A percentile compares a stretch with the other conserved stretches of the same genome.
Conservation (phyloP, 2,113 vertebrate genomes). For the Corvus hawaiiensis region DNA sequence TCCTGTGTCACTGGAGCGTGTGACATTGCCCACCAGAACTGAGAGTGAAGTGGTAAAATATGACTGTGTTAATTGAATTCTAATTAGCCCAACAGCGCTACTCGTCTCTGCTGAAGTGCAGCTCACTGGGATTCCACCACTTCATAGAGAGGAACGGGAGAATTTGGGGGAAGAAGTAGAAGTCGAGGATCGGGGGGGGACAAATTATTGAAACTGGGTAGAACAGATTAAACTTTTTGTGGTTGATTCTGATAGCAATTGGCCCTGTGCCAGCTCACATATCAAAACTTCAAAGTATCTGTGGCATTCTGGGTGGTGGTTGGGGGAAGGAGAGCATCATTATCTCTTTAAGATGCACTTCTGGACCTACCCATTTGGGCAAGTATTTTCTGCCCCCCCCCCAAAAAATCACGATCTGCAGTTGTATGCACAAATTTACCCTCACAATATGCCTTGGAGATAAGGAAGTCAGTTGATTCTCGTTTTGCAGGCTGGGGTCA, state of each 20-base stretch:
- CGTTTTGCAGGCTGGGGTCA: neutral
- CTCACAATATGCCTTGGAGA: neutral
- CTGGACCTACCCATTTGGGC: neutral
- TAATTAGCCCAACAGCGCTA: neutral
- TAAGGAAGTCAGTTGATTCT: neutral
- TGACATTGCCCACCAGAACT: neutral
- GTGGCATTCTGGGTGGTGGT: neutral
- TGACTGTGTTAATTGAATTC: neutral
- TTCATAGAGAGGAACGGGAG: neutral
- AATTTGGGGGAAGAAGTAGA: neutral
- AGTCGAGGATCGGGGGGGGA: neutral
- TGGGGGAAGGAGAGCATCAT: neutral
- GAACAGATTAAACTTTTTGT: neutral
- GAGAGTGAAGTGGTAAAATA: slow-evolving; percentile 21
- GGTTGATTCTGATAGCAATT: neutral
- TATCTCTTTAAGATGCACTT: neutral
- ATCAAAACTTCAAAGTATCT: neutral
- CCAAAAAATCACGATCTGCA: neutral
- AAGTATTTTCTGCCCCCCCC: neutral
- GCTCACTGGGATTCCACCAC: neutral
- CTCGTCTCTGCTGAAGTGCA: neutral
- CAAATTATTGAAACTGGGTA: neutral
- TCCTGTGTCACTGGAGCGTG: slow-evolving; percentile 35
- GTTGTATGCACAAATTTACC: neutral
- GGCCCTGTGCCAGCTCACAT: neutral